Evolutionary conservation across 2,888 invertebrate species (phyloP), one percentile per base, ranked within the genome.

Genomic region (Drosophila crucigera): DNA sequence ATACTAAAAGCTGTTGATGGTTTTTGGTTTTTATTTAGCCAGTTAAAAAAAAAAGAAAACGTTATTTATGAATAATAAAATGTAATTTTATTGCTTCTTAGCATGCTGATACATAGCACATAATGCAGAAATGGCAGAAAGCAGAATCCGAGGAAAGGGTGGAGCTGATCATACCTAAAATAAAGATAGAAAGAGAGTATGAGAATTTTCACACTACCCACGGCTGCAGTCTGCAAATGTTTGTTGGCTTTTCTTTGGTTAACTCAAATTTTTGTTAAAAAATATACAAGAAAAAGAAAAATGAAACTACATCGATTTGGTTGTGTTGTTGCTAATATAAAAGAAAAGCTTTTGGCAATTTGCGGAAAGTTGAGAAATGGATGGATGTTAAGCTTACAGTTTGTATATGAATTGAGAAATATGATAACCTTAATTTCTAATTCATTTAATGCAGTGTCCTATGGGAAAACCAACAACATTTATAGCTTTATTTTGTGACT

Each of bases 251-350:
- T 73, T 71, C 52, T 47, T 72, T 56, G 62, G 43, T 72, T 70
- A 68, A 62, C 62, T 68, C 55, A 62, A 70, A 30, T 30, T 68
- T 62, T 63, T 70, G 76, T 78, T 76, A 43, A n/a, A 37, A 25
- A 37, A 53, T 37, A 43, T 43, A 16, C 6, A 30, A n/a, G n/a
- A 31, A 56, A 33, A 47, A 37, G 14, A 43, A 37, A 74, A 47
- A 72, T 54, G 73, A 80, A 86, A 84, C 82, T 84, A 91, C 92
- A 92, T 92, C 92, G 92, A 92, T 91, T 92, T 91, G 92, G 92
- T 92, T 92, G 92, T 92, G 91, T 92, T 92, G 91, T 91, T 90
- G 83, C 83, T 73, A 86, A 80, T 78, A 67, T 80, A 80, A 68
- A 77, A 59, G 49, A 83, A 74, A 37, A 37, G 1, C 59, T 61